A percentile compares a stretch with the other conserved stretches of the same genome.
These are phyloP conservation scores for Sebastes melanostomus DNA, from an alignment of 2,797 vertebrate genomes.

Conservation along the genomic window DNA sequence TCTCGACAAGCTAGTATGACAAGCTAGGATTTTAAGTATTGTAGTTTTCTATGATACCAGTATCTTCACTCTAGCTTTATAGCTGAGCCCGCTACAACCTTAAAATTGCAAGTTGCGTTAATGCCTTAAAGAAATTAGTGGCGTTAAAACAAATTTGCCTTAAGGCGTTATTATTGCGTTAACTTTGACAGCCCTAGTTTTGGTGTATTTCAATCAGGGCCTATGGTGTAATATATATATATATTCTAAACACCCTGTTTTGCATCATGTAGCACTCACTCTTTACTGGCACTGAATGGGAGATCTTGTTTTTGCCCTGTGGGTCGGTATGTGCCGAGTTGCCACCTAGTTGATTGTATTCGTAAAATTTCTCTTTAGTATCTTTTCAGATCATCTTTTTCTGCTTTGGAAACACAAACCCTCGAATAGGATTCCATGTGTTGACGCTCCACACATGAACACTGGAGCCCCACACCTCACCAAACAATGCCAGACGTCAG, in stretches of 20 bases:
- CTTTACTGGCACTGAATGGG: neutral
- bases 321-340: neutral
- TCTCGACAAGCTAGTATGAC: too few relatives aligned
- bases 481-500: neutral
- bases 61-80: too few relatives aligned
- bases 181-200: too few relatives aligned
- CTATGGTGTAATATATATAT: neutral
- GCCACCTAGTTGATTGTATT: neutral
- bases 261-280: neutral
- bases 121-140: too few relatives aligned
- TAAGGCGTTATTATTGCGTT: too few relatives aligned
- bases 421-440: neutral
- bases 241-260: neutral
- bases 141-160: too few relatives aligned
- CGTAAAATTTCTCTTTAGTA: neutral
- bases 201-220: neutral
- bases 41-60: too few relatives aligned
- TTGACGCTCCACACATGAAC: neutral
- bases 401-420: neutral
- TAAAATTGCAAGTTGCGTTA: too few relatives aligned
- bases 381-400: neutral
- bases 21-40: too few relatives aligned
- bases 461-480: neutral
- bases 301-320: neutral
- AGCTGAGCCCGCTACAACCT: too few relatives aligned